Base-by-base conservation (phyloP, 2,888 invertebrate species). In the Drosophila koepferae region DNA sequence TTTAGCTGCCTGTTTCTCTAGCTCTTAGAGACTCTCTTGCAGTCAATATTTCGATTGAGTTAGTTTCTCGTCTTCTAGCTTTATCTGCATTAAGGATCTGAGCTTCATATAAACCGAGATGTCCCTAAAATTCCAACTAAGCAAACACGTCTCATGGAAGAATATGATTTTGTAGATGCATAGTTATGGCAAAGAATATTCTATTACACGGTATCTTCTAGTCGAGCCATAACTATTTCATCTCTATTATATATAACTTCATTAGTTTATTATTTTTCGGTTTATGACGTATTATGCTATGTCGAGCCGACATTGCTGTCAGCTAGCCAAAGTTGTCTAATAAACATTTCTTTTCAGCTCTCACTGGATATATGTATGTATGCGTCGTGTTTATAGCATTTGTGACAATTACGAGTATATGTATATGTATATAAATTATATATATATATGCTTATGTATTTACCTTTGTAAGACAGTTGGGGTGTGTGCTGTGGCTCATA, bases 241-340 rank as follows among this genome's bases (percentile, higher is more conserved):
- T 18, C 3, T n/a, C 18, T 7, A 20, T 20, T 10, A 40, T 3
- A 9, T 63, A 34, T 40, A n/a, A 41, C 59, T 66, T 63, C 70
- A 41, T 51, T 59, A 44, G 20, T 49, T 64, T 54, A 58, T 64
- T 54, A 55, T 66, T 36, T 49, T 49, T 44, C 36, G 60, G 64
- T 68, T 74, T 74, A 76, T 70, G 62, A 63, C 40, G 55, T 41
- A 77, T 79, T 83, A 84, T 74, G 79, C 65, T 72, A 65, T 41
- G 43, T 59, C 51, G 38, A 63, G 38, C 55, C 54, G 54, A 14
- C 56, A 43, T 38, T 31, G 40, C 66, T 69, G 68, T 65, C 71
- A 60, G 64, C 64, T 63, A 77, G 77, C 78, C 55, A 73, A 82
- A 80, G 68, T 82, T 77, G 82, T 80, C 80, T 84, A 80, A 74